These are phyloP conservation scores for Lepisosteus osseus DNA, from an alignment of 2,113 vertebrate species.

Conservation along the genomic window DNA sequence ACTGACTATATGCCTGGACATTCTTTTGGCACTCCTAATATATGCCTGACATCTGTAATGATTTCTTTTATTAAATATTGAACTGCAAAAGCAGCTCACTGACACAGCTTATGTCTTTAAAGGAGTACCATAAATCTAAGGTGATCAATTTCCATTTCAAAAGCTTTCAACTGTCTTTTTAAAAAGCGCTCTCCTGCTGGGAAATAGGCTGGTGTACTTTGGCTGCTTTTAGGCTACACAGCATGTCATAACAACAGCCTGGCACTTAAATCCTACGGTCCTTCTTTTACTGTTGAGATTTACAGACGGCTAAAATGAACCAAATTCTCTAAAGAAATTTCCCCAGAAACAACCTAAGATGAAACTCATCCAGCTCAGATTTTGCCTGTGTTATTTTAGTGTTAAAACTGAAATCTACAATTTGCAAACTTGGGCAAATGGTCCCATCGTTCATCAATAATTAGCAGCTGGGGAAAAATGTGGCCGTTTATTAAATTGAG, in stretches of 20 bases:
- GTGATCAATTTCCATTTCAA: conserved; percentile 11
- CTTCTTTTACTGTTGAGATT: background rate
- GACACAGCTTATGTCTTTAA: conserved; percentile 11
- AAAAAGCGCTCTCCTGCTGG: background rate
- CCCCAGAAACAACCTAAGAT: too few species aligned
- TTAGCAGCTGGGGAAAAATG: too few species aligned
- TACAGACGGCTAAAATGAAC: background rate
- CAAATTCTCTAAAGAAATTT: background rate
- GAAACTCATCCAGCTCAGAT: too few species aligned
- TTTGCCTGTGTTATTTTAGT: too few species aligned
- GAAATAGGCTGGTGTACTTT: background rate
- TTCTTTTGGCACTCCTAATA: conserved; percentile 24
- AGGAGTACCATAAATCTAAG: conserved; percentile 3
- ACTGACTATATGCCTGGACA: background rate
- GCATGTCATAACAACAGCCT: too few species aligned
- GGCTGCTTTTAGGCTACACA: background rate
- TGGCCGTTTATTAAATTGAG: too few species aligned
- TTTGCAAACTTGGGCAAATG: too few species aligned
- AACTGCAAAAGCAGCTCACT: conserved; percentile 27
- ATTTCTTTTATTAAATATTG: conserved; percentile 35
- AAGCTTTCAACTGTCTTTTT: conserved; percentile 12
- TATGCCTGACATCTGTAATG: conserved; percentile 18
- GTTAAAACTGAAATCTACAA: too few species aligned
- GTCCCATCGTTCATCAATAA: too few species aligned
- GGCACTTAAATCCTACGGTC: background rate